Evolutionary conservation across 2,888 invertebrate genomes (phyloP), one percentile per base, ranked within the genome.

Genomic region (Thelaira solivaga): DNA sequence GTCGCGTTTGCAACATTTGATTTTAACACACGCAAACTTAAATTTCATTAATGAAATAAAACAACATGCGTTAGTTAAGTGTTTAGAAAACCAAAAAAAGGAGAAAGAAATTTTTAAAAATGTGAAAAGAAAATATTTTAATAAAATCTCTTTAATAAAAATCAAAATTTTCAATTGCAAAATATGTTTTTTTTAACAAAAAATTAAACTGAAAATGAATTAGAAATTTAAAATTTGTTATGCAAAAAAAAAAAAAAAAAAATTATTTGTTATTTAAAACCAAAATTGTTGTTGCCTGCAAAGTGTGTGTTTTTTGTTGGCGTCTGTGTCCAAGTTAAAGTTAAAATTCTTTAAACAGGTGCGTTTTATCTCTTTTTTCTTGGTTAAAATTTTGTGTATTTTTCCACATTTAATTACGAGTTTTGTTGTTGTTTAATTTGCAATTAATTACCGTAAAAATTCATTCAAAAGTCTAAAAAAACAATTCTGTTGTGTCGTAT

Each of bases 1-100:
- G 78, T 71, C 61, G 78, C 65, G 69, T 65, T 67, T 65, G 59
- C 78, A 78, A 78, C 74, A 78, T 34, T 69, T 55, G 8, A 22
- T 18, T 39, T 29, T 18, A 55, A 49, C 16, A 65, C 57, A 51
- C 65, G 76, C 59, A 34, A 45, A 20, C 49, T 18, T 18, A 41
- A n/a, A 16, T 31, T 31, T 13, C 11, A 13, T 6, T 0, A 16
- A n/a, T n/a, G 20, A 24, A 10, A 43, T n/a, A 55, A 22, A 43
- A 43, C 62, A 67, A 45, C 49, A 49, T 55, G 41, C 47, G 18
- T 10, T 34, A 26, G 16, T 13, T 59, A n/a, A n/a, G n/a, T 34
- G 20, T 31, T 18, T 13, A 11, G 2, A n/a, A 13, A 39, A 36
- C 10, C 11, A 29, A 41, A n/a, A 67, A 62, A 31, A 57, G 7